phyloP scores from a whole-genome alignment of 2,113 vertebrate species.

The Megatriorchis doriae region DNA sequence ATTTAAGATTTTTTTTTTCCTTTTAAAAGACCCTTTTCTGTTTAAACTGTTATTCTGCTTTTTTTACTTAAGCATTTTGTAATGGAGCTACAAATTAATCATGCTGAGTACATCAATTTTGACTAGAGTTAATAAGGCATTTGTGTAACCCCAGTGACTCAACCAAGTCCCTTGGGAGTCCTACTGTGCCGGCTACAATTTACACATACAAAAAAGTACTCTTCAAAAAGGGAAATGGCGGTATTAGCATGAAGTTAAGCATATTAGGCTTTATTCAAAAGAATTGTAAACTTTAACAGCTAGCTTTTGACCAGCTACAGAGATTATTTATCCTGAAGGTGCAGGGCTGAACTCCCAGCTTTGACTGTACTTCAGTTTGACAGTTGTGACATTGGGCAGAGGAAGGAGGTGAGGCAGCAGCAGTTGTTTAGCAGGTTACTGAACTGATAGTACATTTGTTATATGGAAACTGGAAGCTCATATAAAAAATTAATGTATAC shows the following conservation, averaged over 20 bases:
- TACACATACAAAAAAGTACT: not conserved
- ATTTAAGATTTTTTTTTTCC: not conserved
- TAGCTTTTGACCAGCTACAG: not conserved
- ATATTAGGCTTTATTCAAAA: not conserved
- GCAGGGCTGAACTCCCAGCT: not conserved
- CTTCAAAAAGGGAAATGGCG: not conserved
- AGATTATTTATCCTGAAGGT: not conserved
- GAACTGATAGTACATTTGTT: not conserved
- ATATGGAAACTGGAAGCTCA: not conserved
- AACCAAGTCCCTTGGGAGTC: not conserved
- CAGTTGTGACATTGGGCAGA: not conserved
- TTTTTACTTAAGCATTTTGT: not conserved
- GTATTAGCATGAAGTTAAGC: not conserved
- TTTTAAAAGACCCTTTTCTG: not conserved
- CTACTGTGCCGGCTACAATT: not conserved
- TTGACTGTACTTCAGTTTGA: not conserved
- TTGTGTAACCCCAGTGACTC: not conserved
- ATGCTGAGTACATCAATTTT: not conserved
- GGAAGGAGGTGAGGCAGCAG: not conserved
- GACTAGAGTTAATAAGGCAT: not conserved
- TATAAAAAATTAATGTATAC: not conserved
- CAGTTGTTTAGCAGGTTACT: not conserved
- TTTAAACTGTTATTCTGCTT: not conserved
- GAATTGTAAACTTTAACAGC: not conserved
- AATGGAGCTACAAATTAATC: not conserved